These are phyloP conservation scores for Ceuthmochares aereus DNA, from an alignment of 2,113 vertebrate genomes.

Conservation along the genomic window DNA sequence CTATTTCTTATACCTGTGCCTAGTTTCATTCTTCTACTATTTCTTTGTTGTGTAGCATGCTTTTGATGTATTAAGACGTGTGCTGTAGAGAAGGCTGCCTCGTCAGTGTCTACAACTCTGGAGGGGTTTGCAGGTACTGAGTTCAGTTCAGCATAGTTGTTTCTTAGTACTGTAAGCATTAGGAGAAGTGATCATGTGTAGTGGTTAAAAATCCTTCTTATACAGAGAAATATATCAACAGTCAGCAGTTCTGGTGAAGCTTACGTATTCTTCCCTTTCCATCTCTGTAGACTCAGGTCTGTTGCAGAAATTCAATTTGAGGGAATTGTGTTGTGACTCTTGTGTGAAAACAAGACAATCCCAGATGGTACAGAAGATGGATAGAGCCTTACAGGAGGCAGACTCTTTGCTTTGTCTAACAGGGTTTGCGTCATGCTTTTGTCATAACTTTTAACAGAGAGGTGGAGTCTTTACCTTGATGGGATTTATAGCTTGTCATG, in stretches of 20 bases:
- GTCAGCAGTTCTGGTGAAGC: background rate
- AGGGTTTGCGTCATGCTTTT: background rate
- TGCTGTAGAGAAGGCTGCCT: background rate
- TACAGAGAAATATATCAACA: background rate
- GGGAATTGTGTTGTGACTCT: rapidly evolving
- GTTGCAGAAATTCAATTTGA: background rate
- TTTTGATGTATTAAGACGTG: rapidly evolving
- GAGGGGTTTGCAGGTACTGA: background rate
- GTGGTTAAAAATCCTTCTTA: background rate
- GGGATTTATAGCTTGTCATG: background rate
- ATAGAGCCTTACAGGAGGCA: background rate
- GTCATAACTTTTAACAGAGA: background rate
- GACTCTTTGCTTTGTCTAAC: background rate
- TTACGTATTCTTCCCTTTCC: background rate
- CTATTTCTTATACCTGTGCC: background rate
- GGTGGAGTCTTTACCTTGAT: background rate
- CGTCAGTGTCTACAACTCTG: background rate
- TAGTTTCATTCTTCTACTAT: background rate
- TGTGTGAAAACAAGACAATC: background rate
- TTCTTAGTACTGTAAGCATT: background rate
- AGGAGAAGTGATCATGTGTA: background rate
- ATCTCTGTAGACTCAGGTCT: background rate
- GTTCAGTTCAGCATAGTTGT: background rate
- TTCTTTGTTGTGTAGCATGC: background rate
- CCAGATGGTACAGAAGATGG: background rate